A percentile compares a stretch with the other conserved stretches of the same genome.
Conservation (phyloP, 2,113 vertebrate genomes). For the Prietella phreatophila region DNA sequence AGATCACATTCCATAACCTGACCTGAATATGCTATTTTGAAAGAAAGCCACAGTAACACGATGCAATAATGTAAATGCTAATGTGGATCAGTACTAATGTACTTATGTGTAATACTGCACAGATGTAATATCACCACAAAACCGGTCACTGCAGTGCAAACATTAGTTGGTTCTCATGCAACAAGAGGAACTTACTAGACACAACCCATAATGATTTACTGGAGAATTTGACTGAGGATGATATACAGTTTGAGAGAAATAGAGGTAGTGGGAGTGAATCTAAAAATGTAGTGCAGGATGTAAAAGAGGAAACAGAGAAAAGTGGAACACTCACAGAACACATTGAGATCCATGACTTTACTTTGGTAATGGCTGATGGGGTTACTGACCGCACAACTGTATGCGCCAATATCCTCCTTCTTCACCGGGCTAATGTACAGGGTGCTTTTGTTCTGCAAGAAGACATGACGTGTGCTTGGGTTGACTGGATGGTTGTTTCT, state of each 20-base stretch:
- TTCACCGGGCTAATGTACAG: conserved; percentile 69
- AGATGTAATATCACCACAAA: background rate
- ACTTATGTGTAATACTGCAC: background rate
- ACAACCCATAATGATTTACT: conserved; percentile 32
- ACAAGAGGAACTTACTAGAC: conserved; percentile 34
- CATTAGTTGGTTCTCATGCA: conserved; percentile 42
- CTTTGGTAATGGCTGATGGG: conserved; percentile 62
- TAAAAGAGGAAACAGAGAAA: background rate
- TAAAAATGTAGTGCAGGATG: background rate
- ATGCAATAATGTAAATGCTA: background rate
- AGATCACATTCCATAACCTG: background rate
- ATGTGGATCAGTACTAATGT: background rate
- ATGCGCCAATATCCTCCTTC: conserved; percentile 73
- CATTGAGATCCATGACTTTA: conserved; percentile 59
- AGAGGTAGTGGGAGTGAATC: background rate
- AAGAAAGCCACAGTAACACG: background rate
- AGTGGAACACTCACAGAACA: conserved; percentile 72
- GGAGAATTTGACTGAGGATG: background rate
- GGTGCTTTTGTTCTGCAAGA: conserved; percentile 60
- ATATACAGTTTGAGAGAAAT: background rate
- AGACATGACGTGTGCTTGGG: conserved; percentile 58
- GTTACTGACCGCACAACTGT: conserved; percentile 70
- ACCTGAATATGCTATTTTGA: background rate
- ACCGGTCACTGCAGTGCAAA: conserved; percentile 60
- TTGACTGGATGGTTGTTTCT: conserved; percentile 55